A percentile compares a stretch with the other conserved stretches of the same genome.
phyloP scores from a whole-genome alignment of 2,797 vertebrate species.

The Vipera latastei region DNA sequence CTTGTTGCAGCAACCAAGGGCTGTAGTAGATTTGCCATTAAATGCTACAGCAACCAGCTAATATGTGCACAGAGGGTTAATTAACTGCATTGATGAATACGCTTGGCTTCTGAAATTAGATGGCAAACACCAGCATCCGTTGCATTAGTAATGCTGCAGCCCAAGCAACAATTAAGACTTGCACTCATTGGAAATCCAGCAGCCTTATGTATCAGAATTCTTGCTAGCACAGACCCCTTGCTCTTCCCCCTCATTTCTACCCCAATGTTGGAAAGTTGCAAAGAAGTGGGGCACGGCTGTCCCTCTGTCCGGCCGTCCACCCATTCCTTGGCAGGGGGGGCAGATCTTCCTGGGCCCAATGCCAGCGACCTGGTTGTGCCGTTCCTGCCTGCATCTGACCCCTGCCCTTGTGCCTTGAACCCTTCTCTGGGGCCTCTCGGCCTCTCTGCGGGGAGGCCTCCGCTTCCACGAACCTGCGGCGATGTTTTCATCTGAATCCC shows the following conservation, averaged over 20 bases:
- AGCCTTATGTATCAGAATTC: neutral
- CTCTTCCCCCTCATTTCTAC: neutral
- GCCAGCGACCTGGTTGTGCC: neutral
- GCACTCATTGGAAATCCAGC: neutral
- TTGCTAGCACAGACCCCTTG: neutral
- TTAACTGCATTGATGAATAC: neutral
- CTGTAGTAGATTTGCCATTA: neutral
- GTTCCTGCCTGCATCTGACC: neutral
- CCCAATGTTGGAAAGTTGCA: neutral
- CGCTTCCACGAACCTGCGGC: neutral
- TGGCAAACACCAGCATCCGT: neutral
- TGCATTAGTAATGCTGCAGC: neutral
- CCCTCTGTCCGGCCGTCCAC: neutral
- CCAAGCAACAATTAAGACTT: neutral
- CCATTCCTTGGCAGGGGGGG: neutral
- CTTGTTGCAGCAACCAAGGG: accelerated
- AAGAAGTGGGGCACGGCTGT: neutral
- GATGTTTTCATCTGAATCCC: neutral
- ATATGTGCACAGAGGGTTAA: constrained; percentile 6
- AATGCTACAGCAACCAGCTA: neutral
- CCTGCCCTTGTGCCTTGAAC: neutral
- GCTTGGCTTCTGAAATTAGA: neutral
- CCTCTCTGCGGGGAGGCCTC: too few species aligned
- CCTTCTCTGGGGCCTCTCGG: too few species aligned
- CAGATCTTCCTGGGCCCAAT: neutral